Evolutionary conservation across 1,140 invertebrate genomes (phyloP).

Genomic region (Gyrodactylus bullatarudis): DNA sequence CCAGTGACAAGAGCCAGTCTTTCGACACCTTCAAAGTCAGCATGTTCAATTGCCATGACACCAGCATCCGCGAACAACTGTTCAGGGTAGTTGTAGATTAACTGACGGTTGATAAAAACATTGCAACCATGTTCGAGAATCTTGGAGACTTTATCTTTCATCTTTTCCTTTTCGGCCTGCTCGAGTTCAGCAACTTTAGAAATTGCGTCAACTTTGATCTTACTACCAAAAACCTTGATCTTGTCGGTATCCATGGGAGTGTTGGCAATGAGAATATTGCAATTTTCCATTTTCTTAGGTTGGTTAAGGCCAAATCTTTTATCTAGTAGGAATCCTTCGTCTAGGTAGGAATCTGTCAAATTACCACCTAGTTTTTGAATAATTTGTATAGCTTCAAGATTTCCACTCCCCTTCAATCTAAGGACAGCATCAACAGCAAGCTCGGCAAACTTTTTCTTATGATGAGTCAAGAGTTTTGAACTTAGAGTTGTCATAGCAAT

Average conservation of each 20-base stretch:
- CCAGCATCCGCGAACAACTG: constrained; percentile 90
- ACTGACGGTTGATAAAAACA: constrained; percentile 92
- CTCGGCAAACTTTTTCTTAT: constrained; percentile 79
- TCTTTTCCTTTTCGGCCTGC: constrained; percentile 87
- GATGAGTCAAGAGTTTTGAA: constrained; percentile 83
- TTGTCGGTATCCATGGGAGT: constrained; percentile 99
- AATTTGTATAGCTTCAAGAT: constrained; percentile 75
- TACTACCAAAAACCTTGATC: constrained; percentile 36
- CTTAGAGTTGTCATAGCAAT: constrained; percentile 85
- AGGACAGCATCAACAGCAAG: constrained; percentile 74
- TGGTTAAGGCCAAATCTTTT: constrained; percentile 72
- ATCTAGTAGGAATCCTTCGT: constrained; percentile 78
- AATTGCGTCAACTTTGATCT: constrained; percentile 46
- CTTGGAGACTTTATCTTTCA: constrained; percentile 94
- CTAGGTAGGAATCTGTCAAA: constrained; percentile 69
- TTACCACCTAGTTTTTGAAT: constrained; percentile 76
- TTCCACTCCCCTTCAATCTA: constrained; percentile 59
- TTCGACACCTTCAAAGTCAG: constrained; percentile 96
- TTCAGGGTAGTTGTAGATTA: constrained; percentile 99
- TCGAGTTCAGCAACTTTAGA: constrained; percentile 92
- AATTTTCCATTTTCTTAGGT: constrained; percentile 55
- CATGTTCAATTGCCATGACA: constrained; percentile 97
- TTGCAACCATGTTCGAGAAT: constrained; percentile 78
- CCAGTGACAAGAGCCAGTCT: constrained; percentile 68
- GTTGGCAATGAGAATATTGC: constrained; percentile 89